Base-by-base conservation (phyloP, 2,797 vertebrate species). In the Sphenodon punctatus region DNA sequence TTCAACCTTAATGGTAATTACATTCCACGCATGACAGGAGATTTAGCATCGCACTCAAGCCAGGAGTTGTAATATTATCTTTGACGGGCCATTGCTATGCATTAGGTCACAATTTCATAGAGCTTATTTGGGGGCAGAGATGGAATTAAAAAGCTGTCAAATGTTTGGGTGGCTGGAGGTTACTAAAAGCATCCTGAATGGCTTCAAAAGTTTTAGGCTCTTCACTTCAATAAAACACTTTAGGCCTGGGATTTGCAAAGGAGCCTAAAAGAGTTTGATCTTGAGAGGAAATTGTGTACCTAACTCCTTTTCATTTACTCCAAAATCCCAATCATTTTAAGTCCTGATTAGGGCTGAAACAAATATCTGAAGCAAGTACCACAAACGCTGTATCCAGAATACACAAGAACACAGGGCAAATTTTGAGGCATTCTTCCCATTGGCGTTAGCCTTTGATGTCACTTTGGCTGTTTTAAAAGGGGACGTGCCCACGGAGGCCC, bases 1-100 rank as follows among this genome's bases (percentile, higher is more conserved):
- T 95, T 96, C 95, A 96, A 49, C 91, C 92, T 90, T 96, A 95
- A 95, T 95, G 92, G 89, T 94, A 94, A 96, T 95, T 94, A 94
- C 94, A 95, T 94, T 95, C 94, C 94, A 90, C 1, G 92, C 93
- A 80, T 94, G 88, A 82, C 92, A 93, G 92, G 86, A 95, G 92
- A 88, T 85, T 90, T 82, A 86, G 89, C 76, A 22, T 91, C n/a
- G 69, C 77, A 61, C 82, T 91, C 78, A 80, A 85, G 78, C 88
- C 19, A 0, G 39, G 85, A 64, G 55, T 78, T 79, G 83, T 72
- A 84, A 75, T 12, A 46, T 78, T 89, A 64, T 78, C 76, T 90
- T 84, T 87, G 83, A 91, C 61, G 16, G 81, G 80, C 72, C 64
- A 60, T 58, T 86, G 82, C 75, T 78, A 74, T 76, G 73, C 76